phyloP scores from a whole-genome alignment of 2,797 vertebrate species.

The Jordanella pulchra region DNA sequence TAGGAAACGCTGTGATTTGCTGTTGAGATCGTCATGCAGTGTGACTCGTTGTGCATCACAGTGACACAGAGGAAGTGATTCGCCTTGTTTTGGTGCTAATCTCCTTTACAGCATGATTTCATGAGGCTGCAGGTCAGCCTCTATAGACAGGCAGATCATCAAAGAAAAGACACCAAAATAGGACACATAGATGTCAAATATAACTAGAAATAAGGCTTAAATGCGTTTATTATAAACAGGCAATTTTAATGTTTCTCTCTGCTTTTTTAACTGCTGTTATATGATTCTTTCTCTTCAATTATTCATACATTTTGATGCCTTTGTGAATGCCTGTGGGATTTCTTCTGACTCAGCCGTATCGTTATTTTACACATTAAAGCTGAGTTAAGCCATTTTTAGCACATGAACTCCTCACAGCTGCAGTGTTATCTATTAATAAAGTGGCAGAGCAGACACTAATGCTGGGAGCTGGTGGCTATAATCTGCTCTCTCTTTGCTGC shows the following conservation, averaged over 20 bases:
- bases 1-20: slow-evolving; percentile 31
- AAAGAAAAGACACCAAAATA: neutral
- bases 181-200: neutral
- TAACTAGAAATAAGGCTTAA: neutral
- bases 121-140: slow-evolving; percentile 39
- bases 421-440: neutral
- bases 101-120: slow-evolving; percentile 73
- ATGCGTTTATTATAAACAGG: neutral
- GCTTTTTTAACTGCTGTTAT: neutral
- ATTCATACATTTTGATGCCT: neutral
- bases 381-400: slow-evolving; percentile 5
- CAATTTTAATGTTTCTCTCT: neutral
- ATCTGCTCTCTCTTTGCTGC: neutral
- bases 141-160: slow-evolving; percentile 15
- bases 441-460: neutral
- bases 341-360: neutral
- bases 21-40: slow-evolving; percentile 49
- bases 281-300: neutral
- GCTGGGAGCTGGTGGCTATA: neutral
- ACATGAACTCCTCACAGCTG: slow-evolving; percentile 4
- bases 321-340: neutral
- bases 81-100: slow-evolving; percentile 62
- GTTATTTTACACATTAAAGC: slow-evolving; percentile 6
- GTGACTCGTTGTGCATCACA: slow-evolving; percentile 61
- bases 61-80: slow-evolving; percentile 71